Evolutionary conservation across 2,888 invertebrate species (phyloP), one percentile per base, ranked within the genome.

Genomic region (Escarpia spicata): DNA sequence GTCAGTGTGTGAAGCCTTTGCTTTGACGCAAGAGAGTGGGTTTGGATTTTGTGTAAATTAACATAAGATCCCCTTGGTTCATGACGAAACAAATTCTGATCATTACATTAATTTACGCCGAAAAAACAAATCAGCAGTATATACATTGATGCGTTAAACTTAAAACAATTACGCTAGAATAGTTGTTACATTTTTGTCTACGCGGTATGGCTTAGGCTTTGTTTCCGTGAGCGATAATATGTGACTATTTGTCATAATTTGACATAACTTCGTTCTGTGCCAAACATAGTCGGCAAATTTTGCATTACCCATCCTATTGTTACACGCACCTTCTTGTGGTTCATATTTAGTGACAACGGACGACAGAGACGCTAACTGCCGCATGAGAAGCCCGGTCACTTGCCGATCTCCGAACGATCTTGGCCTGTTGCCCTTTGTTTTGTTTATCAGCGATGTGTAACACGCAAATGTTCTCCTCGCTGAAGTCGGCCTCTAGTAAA

Each of bases 371-470:
- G n/a, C 75, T n/a, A 75, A 75, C 75, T 19, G 75, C 75, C 26
- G 75, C 19, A n/a, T 75, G 75, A 75, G 75, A 26, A 75, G 75
- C 26, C 19, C 15, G 75, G 9, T 12, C 26, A 75, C 75, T 75
- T 26, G 19, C 26, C n/a, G 0, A 75, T 26, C 26, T 26, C 6
- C 19, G 6, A n/a, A 75, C 75, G 75, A 75, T 26, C 75, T 26
- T 26, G 75, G 19, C 26, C 75, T 15, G 75, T 26, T 26, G 26
- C 6, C 75, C 75, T 75, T 75, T 75, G 75, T 75, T 75, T 75
- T 75, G 75, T 75, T 75, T 75, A 75, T 75, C 75, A 75, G 75
- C 75, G 75, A 75, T 75, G 75, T 75, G 75, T 75, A 75, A 75
- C 75, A 75, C 26, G 19, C 26, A 75, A 75, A 75, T 75, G 75